A percentile compares a stretch with the other conserved stretches of the same genome.
phyloP scores from a whole-genome alignment of 2,888 invertebrate genomes.

The Andrena minutula region DNA sequence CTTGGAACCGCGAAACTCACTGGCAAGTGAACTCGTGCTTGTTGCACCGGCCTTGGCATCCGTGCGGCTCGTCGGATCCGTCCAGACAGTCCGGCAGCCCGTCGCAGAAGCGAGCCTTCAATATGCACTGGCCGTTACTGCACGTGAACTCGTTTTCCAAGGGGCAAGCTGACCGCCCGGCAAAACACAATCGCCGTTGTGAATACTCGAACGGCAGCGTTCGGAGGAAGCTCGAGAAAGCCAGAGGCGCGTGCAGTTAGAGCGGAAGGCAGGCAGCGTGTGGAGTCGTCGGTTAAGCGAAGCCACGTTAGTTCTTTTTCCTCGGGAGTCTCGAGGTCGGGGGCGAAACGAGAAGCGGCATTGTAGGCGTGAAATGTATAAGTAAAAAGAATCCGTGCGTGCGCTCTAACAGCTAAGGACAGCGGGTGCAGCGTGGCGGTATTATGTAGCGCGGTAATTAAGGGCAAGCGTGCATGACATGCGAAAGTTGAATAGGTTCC shows the following conservation, averaged over 20 bases:
- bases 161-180: slow-evolving; percentile 85
- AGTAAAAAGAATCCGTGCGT: slow-evolving; percentile 15
- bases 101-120: slow-evolving; percentile 88
- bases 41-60: slow-evolving; percentile 85
- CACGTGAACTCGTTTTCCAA: slow-evolving; percentile 87
- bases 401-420: neutral
- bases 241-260: slow-evolving; percentile 26
- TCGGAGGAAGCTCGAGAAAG: neutral
- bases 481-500: slow-evolving; percentile 35
- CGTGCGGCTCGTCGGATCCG: slow-evolving; percentile 89
- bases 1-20: slow-evolving; percentile 69
- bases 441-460: neutral
- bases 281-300: neutral
- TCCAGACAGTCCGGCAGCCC: slow-evolving; percentile 89
- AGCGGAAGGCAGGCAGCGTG: neutral
- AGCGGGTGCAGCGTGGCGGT: neutral
- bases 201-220: neutral
- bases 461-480: slow-evolving; percentile 40
- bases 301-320: neutral
- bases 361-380: neutral
- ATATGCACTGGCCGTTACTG: slow-evolving; percentile 88
- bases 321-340: neutral
- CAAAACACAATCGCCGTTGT: slow-evolving; percentile 21
- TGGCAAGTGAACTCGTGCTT: slow-evolving; percentile 83
- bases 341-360: slow-evolving; percentile 20